These are phyloP conservation scores for Bugula neritina DNA, from an alignment of 2,888 invertebrate genomes.

Conservation along the genomic window DNA sequence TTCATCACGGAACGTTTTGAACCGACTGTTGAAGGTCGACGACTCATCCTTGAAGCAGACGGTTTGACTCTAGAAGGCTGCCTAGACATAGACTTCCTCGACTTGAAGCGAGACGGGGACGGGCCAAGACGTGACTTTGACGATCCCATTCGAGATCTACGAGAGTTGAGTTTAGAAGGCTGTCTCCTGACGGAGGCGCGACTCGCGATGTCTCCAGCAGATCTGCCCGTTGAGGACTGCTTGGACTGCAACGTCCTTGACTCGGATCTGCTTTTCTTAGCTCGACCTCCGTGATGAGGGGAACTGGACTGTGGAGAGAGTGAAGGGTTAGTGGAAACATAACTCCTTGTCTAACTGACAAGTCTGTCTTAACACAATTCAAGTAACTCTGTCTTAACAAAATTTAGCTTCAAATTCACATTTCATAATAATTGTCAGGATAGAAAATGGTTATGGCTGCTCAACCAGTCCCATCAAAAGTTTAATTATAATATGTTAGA, in stretches of 20 bases:
- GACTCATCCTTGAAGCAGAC: neutral
- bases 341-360: too few relatives aligned
- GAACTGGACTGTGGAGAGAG: neutral
- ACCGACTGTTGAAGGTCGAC: neutral
- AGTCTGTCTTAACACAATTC: too few relatives aligned
- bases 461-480: too few relatives aligned
- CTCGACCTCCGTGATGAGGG: neutral
- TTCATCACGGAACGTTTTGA: neutral
- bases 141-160: neutral
- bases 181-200: neutral
- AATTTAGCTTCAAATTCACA: too few relatives aligned
- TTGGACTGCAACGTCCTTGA: neutral
- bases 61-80: neutral
- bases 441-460: too few relatives aligned
- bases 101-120: neutral
- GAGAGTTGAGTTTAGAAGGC: neutral
- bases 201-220: neutral
- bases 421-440: too few relatives aligned
- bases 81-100: neutral
- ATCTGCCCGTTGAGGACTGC: neutral
- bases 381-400: too few relatives aligned
- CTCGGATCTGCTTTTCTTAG: neutral
- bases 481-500: too few relatives aligned
- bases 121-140: neutral
- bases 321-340: too few relatives aligned